These are phyloP conservation scores for Hedychridium roseum DNA, from an alignment of 2,888 invertebrate genomes.

Conservation along the genomic window DNA sequence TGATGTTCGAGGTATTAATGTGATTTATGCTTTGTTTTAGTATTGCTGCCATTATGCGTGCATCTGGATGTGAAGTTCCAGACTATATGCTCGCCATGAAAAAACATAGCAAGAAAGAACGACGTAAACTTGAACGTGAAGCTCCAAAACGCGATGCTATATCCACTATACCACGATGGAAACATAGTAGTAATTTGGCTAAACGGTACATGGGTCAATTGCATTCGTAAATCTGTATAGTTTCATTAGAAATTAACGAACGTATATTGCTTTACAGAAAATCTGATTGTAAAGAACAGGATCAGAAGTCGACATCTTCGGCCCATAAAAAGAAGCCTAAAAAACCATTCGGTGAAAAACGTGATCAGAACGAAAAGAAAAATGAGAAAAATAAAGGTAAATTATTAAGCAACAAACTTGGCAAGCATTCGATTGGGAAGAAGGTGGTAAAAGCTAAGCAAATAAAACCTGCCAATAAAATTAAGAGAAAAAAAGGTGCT, in stretches of 20 bases:
- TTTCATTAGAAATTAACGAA: too few species aligned
- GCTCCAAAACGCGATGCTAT: slow-evolving; percentile 70
- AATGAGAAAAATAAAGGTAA: too few species aligned
- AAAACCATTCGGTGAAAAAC: too few species aligned
- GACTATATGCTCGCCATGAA: slow-evolving; percentile 86
- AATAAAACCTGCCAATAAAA: background rate
- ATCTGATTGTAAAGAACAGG: too few species aligned
- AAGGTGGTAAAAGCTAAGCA: background rate
- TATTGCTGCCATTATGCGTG: slow-evolving; percentile 88
- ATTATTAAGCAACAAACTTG: background rate
- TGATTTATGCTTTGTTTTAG: slow-evolving; percentile 63
- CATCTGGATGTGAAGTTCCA: slow-evolving; percentile 92
- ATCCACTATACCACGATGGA: slow-evolving; percentile 26
- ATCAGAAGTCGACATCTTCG: too few species aligned
- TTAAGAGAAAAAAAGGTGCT: background rate
- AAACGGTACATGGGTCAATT: too few species aligned
- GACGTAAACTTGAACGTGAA: slow-evolving; percentile 65
- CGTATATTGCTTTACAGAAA: too few species aligned
- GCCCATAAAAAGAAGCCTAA: too few species aligned
- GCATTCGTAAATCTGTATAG: too few species aligned
- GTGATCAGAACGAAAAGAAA: too few species aligned
- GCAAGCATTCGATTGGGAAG: too few species aligned
- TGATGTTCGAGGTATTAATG: background rate
- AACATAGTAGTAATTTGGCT: too few species aligned
- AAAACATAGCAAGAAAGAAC: slow-evolving; percentile 71